Conservation (phyloP, 1,140 invertebrate species). For the Pseudomyrmex pallidus region DNA sequence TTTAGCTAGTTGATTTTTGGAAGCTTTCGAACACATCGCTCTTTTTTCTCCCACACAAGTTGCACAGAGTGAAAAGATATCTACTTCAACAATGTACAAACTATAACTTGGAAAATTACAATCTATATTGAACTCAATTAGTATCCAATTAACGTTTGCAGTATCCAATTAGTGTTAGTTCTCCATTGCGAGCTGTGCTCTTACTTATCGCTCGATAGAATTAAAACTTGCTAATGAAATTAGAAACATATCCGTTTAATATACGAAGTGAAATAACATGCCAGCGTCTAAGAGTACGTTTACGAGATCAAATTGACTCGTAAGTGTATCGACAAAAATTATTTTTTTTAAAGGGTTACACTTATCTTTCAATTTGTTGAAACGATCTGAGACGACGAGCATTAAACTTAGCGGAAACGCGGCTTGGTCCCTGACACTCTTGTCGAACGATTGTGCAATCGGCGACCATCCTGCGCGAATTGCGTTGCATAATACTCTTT, state of each 20-base stretch:
- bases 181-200: background rate
- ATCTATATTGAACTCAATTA: slow-evolving; percentile 29
- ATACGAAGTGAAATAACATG: background rate
- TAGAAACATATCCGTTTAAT: slow-evolving; percentile 19
- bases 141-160: slow-evolving; percentile 29
- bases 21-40: too few species aligned
- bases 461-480: slow-evolving; percentile 25
- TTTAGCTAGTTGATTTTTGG: background rate
- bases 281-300: background rate
- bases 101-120: slow-evolving; percentile 29
- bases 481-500: slow-evolving; percentile 71
- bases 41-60: background rate
- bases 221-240: slow-evolving; percentile 45
- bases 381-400: slow-evolving; percentile 13
- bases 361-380: slow-evolving; percentile 35
- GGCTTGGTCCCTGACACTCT: slow-evolving; percentile 60
- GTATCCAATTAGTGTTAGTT: slow-evolving; percentile 7
- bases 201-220: slow-evolving; percentile 16
- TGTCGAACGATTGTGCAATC: slow-evolving; percentile 66
- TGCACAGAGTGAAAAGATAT: background rate
- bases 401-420: slow-evolving; percentile 54
- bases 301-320: background rate
- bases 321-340: background rate
- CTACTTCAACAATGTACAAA: background rate
- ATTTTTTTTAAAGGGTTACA: background rate